Evolutionary conservation across 2,888 invertebrate species (phyloP), one percentile per base, ranked within the genome.

Genomic region (Siphlonurus alternatus): DNA sequence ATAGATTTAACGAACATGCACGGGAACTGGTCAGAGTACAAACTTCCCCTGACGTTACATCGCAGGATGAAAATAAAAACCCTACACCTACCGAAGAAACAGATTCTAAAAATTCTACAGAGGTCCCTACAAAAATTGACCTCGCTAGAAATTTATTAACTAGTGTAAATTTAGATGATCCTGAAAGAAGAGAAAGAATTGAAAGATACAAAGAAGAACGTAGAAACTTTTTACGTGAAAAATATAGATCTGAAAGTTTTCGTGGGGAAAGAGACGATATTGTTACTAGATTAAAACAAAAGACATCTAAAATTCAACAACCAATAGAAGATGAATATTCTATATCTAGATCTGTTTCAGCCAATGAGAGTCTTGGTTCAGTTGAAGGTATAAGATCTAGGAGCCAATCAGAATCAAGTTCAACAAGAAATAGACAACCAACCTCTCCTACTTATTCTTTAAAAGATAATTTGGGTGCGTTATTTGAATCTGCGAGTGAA

Each of bases 161-260:
- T 20, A 10, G 5, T 22, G 19, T 56, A 5, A 22, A 74, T 23
- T 77, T 77, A 53, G 83, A 86, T 67, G 74, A 75, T 64, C 72
- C 72, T 66, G 72, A 85, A 23, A 87, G 88, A 70, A 78, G 93
- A 61, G 92, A 93, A 72, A 77, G 93, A 60, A 91, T 93, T 68
- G 92, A 93, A 75, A 87, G 88, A 73, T 93, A 93, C 73, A 93
- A 93, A 76, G 91, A 93, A 72, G 93, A 93, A 72, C 78, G 93
- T n/a, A 79, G 93, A 62, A 87, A 85, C 69, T 89, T 90, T 71
- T 76, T 93, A 18, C 82, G 91, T 60, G 91, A 93, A 72, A 92
- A 91, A 74, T 92, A 91, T 73, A 86, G 89, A 67, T 86, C 89
- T 5, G 75, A 76, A 65, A 73, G 73, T 66, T 73, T 75, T 66